phyloP scores from a whole-genome alignment of 2,797 vertebrate species.

The Erethizon dorsatum region DNA sequence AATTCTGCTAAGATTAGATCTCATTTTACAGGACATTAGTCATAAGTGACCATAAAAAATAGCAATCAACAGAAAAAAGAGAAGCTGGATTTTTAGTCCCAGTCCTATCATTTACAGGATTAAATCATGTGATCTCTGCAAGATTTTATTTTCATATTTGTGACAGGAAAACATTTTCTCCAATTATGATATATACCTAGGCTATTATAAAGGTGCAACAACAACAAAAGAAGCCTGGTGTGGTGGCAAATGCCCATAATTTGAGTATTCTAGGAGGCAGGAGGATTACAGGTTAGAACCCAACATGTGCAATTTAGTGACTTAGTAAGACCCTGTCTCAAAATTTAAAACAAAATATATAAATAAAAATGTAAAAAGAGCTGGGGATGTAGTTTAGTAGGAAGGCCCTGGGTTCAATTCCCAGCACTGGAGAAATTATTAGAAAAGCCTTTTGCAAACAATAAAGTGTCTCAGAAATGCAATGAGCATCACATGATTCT shows the following conservation, averaged over 20 bases:
- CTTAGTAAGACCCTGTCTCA: not conserved
- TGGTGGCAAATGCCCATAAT: not conserved
- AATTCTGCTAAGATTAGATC: not conserved
- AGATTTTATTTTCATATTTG: not conserved
- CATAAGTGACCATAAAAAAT: not conserved
- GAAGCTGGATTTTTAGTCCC: not conserved
- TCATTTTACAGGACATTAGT: not conserved
- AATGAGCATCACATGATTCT: slow-evolving; percentile 24
- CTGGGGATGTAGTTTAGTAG: not conserved
- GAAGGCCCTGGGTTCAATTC: not conserved
- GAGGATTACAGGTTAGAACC: not conserved
- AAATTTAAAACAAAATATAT: not conserved
- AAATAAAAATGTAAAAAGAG: not conserved
- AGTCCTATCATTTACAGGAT: not conserved
- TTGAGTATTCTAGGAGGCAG: not conserved
- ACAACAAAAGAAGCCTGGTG: not conserved
- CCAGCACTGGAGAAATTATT: not conserved
- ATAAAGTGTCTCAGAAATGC: not conserved
- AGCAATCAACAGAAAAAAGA: not conserved
- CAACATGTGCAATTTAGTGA: not conserved
- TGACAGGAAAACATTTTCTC: not conserved
- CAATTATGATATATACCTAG: not conserved
- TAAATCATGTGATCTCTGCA: not conserved
- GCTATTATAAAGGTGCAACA: not conserved
- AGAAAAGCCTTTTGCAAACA: not conserved